These are phyloP conservation scores for Scaptomyza caliginosa DNA, from an alignment of 2,888 invertebrate genomes.

Conservation along the genomic window DNA sequence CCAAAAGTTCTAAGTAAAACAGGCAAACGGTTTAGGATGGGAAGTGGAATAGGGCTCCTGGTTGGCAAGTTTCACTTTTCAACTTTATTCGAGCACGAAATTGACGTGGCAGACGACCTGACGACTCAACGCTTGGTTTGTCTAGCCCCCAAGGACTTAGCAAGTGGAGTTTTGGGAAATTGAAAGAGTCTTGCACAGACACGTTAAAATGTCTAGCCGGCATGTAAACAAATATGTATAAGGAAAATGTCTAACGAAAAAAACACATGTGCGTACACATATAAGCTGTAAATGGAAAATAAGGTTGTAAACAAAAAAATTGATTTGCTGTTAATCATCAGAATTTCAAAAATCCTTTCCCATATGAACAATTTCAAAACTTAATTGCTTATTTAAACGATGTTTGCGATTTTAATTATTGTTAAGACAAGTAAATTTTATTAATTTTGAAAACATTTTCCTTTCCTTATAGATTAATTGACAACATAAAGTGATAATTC, in stretches of 20 bases:
- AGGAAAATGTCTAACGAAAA: background rate
- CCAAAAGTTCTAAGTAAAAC: conserved; percentile 1
- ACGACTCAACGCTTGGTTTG: background rate
- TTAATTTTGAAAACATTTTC: no score
- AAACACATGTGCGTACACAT: background rate
- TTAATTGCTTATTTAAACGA: no score
- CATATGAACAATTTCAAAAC: no score
- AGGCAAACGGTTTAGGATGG: background rate
- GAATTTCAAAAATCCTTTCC: no score
- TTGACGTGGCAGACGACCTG: conserved; percentile 41
- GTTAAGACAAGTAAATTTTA: background rate
- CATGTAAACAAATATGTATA: conserved; percentile 9
- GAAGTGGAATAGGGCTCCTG: background rate
- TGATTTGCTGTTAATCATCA: no score
- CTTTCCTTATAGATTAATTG: conserved; percentile 2
- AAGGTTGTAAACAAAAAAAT: no score
- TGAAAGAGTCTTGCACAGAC: conserved; percentile 1
- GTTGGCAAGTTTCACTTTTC: conserved; percentile 61
- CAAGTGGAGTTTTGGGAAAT: conserved; percentile 5
- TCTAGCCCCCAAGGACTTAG: conserved; percentile 7
- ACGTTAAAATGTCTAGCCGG: conserved; percentile 16
- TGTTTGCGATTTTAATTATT: no score
- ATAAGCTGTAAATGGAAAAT: no score
- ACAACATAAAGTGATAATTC: conserved; percentile 1
- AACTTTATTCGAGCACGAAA: conserved; percentile 67